Evolutionary conservation across 2,888 invertebrate species (phyloP).

Genomic region (Himalopsyche anomala): DNA sequence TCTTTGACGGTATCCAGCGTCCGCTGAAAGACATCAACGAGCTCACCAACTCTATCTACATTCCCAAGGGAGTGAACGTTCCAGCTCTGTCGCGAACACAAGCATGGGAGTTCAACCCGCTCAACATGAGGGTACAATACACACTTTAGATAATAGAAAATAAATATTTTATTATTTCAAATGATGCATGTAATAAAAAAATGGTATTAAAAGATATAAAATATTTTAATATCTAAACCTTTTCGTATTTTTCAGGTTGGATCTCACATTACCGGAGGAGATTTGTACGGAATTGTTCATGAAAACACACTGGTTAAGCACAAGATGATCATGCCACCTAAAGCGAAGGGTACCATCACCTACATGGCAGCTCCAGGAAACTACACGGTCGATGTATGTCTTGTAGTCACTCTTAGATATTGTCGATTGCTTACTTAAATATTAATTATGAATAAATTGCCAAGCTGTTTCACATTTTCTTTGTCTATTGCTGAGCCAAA

Average conservation of each 20-base stretch:
- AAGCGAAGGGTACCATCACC: conserved; percentile 96
- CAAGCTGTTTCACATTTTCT: no score
- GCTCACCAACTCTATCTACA: conserved; percentile 97
- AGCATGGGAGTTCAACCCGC: conserved; percentile 95
- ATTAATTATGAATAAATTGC: no score
- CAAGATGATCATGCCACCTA: conserved; percentile 95
- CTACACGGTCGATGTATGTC: conserved; percentile 92
- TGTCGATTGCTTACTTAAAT: no score
- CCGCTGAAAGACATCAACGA: conserved; percentile 98
- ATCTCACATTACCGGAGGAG: conserved; percentile 99
- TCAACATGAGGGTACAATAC: conserved; percentile 82
- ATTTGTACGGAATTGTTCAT: conserved; percentile 95
- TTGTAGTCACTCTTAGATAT: not conserved
- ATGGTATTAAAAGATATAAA: no score
- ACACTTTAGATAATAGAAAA: no score
- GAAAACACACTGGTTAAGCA: conserved; percentile 99
- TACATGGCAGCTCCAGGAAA: conserved; percentile 95
- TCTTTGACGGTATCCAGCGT: conserved; percentile 99
- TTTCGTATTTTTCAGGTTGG: conserved; percentile 80
- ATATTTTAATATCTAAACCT: not conserved
- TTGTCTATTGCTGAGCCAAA: no score
- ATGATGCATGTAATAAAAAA: no score
- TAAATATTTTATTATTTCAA: no score
- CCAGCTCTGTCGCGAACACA: conserved; percentile 89
- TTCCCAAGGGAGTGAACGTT: conserved; percentile 98